These are phyloP conservation scores for Tauraco erythrolophus DNA, from an alignment of 2,113 vertebrate species.

Conservation along the genomic window DNA sequence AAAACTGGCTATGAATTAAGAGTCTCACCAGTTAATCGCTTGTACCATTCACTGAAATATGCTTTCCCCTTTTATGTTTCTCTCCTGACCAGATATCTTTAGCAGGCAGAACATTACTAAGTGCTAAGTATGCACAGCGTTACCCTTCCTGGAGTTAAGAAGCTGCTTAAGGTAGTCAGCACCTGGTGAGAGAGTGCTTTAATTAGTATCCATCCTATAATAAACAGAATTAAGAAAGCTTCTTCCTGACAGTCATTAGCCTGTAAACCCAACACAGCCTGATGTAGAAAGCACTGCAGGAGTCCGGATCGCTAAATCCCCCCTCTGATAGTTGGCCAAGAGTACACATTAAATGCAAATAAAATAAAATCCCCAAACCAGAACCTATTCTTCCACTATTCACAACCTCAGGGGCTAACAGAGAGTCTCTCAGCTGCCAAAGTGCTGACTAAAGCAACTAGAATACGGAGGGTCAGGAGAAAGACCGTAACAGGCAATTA, in stretches of 20 bases:
- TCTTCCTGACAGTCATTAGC: background rate
- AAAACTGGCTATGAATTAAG: background rate
- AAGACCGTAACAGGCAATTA: constrained; percentile 40
- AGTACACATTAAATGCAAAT: background rate
- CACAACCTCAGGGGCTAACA: background rate
- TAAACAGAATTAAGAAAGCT: background rate
- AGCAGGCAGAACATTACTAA: background rate
- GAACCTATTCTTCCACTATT: background rate
- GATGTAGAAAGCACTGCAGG: background rate
- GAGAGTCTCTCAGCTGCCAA: background rate
- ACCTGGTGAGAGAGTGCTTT: background rate
- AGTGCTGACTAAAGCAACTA: constrained; percentile 51
- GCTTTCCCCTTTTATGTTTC: background rate
- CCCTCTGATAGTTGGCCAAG: background rate
- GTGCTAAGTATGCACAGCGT: background rate
- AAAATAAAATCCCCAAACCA: constrained; percentile 21
- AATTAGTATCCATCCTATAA: background rate
- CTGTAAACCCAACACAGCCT: background rate
- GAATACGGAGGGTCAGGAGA: background rate
- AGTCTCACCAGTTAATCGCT: background rate
- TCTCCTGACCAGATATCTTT: background rate
- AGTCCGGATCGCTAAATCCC: background rate
- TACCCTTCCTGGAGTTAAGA: background rate
- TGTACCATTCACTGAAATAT: background rate
- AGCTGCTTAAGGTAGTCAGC: background rate